These are phyloP conservation scores for Hyposoter dolosus DNA, from an alignment of 2,888 invertebrate genomes.

Conservation along the genomic window DNA sequence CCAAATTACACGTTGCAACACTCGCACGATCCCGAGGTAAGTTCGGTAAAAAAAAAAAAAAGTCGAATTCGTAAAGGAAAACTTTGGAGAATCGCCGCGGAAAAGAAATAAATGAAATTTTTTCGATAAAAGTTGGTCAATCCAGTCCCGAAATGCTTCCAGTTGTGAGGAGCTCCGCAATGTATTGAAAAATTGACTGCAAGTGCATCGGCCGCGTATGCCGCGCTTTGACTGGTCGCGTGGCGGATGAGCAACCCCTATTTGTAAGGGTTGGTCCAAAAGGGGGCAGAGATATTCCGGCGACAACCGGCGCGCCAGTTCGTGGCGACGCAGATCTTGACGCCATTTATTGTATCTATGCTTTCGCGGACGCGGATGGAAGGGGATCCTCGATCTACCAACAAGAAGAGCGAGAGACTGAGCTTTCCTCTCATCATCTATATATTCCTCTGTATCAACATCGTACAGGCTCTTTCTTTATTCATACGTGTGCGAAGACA, in stretches of 20 bases:
- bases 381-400: slow-evolving; percentile 47
- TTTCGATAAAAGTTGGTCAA: too few relatives aligned
- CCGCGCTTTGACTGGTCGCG: slow-evolving; percentile 71
- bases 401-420: slow-evolving; percentile 42
- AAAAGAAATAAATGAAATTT: not conserved
- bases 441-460: not conserved
- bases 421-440: slow-evolving; percentile 49
- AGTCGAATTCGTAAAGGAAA: not conserved
- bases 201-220: slow-evolving; percentile 63
- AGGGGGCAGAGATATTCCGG: slow-evolving; percentile 74
- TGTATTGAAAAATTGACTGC: slow-evolving; percentile 9
- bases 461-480: slow-evolving; percentile 24
- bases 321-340: slow-evolving; percentile 82
- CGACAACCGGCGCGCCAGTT: slow-evolving; percentile 77
- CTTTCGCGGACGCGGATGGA: slow-evolving; percentile 43
- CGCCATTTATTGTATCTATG: slow-evolving; percentile 78
- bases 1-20: not conserved
- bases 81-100: not conserved
- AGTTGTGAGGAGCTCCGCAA: too few relatives aligned
- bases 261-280: slow-evolving; percentile 75
- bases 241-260: slow-evolving; percentile 74
- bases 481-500: not conserved
- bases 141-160: too few relatives aligned
- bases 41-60: not conserved
- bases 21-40: not conserved